Evolutionary conservation across 2,888 invertebrate species (phyloP).

Genomic region (Erebia aethiops): DNA sequence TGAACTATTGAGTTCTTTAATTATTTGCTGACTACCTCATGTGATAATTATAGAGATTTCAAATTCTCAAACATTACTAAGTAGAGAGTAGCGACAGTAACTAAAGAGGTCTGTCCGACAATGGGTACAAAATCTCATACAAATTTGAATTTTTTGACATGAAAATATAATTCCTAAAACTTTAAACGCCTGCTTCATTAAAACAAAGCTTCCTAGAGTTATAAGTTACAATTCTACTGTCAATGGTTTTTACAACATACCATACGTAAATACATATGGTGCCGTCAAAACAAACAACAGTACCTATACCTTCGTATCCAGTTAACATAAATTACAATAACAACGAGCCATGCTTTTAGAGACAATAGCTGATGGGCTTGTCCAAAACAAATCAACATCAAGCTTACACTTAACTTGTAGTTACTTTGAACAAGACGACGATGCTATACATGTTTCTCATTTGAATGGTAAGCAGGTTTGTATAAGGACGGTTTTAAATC

Average conservation of each 20-base stretch:
- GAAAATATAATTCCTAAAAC: neutral
- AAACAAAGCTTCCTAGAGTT: neutral
- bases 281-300: slow-evolving; percentile 43
- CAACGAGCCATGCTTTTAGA: slow-evolving; percentile 42
- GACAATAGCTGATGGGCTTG: slow-evolving; percentile 29
- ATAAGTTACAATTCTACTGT: no score
- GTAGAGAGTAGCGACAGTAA: no score
- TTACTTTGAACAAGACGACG: slow-evolving; percentile 1
- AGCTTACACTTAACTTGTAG: slow-evolving; percentile 10
- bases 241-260: neutral
- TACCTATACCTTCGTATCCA: slow-evolving; percentile 43
- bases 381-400: slow-evolving; percentile 24
- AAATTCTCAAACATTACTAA: no score
- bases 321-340: slow-evolving; percentile 68
- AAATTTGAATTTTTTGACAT: no score
- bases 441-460: neutral
- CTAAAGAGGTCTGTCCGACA: no score
- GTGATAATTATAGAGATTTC: no score
- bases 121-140: no score
- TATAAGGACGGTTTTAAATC: neutral
- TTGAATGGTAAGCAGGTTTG: slow-evolving; percentile 7
- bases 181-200: neutral
- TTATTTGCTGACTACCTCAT: no score
- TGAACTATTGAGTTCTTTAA: no score
- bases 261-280: slow-evolving; percentile 36